phyloP scores from a whole-genome alignment of 2,888 invertebrate genomes.

The Stomorhina lunata region DNA sequence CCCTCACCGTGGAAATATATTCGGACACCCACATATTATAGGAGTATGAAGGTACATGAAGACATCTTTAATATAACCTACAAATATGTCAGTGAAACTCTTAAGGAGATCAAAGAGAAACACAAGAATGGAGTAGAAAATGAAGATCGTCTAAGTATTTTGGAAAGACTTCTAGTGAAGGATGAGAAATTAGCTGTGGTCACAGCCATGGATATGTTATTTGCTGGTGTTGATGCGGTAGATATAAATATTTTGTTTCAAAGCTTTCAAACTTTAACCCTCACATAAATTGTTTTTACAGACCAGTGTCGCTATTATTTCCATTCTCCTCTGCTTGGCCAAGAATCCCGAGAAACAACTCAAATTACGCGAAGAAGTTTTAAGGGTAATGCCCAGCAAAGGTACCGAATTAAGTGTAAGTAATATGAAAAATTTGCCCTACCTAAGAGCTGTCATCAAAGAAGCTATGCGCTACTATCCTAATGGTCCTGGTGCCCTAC shows the following conservation, averaged over 20 bases:
- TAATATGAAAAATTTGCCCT: slow-evolving; percentile 81
- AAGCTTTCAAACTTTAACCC: too few species aligned
- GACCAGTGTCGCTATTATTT: slow-evolving; percentile 82
- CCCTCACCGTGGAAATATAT: slow-evolving; percentile 76
- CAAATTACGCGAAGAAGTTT: slow-evolving; percentile 82
- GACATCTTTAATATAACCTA: slow-evolving; percentile 70
- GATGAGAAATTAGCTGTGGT: slow-evolving; percentile 81
- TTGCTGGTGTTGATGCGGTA: slow-evolving; percentile 84
- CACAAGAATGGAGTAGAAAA: slow-evolving; percentile 65
- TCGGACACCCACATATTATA: slow-evolving; percentile 73
- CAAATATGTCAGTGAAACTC: slow-evolving; percentile 75
- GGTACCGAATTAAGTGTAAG: slow-evolving; percentile 78
- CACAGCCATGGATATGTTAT: slow-evolving; percentile 83
- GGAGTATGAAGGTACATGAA: slow-evolving; percentile 70
- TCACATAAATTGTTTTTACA: slow-evolving; percentile 76
- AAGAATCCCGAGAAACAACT: slow-evolving; percentile 84
- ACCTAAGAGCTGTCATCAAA: slow-evolving; percentile 86
- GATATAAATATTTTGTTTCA: too few species aligned
- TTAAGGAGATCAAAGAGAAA: slow-evolving; percentile 66
- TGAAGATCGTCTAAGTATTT: slow-evolving; percentile 78
- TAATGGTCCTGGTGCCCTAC: slow-evolving; percentile 82
- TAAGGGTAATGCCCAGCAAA: slow-evolving; percentile 78
- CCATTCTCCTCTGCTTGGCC: slow-evolving; percentile 83
- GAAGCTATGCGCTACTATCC: slow-evolving; percentile 85
- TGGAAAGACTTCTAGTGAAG: slow-evolving; percentile 81